Percentiles rank a stretch among this genome's conserved stretches.
Conservation (phyloP, 2,797 vertebrate species). For the Eutrigla gurnardus region DNA sequence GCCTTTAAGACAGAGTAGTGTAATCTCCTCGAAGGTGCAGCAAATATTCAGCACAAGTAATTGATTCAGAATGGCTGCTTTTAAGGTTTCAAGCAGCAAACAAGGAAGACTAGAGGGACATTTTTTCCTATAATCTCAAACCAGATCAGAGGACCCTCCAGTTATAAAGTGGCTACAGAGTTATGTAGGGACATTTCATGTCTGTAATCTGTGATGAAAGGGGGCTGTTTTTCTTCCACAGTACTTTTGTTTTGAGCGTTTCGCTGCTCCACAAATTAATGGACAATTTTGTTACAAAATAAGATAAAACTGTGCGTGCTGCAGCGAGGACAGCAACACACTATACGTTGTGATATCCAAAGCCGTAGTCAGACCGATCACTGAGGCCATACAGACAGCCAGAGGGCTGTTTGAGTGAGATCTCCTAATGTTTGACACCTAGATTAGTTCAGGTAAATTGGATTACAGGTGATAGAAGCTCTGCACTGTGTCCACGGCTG, state of each 20-base stretch:
- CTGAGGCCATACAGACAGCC: neutral
- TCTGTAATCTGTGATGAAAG: slow-evolving; percentile 33
- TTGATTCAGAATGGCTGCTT: neutral
- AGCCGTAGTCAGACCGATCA: neutral
- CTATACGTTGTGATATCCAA: neutral
- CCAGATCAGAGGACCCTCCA: slow-evolving; percentile 19
- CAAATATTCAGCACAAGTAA: neutral
- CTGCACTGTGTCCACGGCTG: neutral
- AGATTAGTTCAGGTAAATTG: slow-evolving; percentile 1
- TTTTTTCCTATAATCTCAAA: slow-evolving; percentile 2
- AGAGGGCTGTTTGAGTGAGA: neutral
- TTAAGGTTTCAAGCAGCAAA: neutral
- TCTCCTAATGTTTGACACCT: neutral
- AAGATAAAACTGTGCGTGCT: neutral
- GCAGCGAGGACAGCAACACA: neutral
- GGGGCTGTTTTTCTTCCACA: slow-evolving; percentile 4
- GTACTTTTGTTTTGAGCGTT: neutral
- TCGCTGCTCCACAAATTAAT: slow-evolving; percentile 1
- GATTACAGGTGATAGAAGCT: slow-evolving; percentile 3
- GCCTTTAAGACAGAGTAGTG: neutral
- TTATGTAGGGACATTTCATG: slow-evolving; percentile 13
- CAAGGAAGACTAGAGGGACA: neutral
- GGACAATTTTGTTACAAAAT: slow-evolving; percentile 1
- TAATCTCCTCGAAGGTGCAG: neutral
- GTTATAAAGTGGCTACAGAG: slow-evolving; percentile 22